Evolutionary conservation across 1,140 invertebrate genomes (phyloP).

Genomic region (Tribolium castaneum): DNA sequence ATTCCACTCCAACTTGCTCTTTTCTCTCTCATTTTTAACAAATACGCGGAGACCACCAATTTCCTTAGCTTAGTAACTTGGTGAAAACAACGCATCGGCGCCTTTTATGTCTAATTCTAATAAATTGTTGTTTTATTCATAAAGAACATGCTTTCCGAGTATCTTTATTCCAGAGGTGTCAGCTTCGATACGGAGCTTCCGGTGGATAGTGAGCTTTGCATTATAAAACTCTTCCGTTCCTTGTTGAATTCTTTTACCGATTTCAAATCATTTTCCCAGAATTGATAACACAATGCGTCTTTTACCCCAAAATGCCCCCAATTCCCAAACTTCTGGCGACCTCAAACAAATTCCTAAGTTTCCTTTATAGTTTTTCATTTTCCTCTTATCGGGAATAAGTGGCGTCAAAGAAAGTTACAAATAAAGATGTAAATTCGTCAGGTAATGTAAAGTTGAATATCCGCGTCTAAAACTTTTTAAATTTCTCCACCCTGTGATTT

Average conservation of each 20-base stretch:
- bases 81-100: neutral
- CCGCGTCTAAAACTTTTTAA: constrained; percentile 23
- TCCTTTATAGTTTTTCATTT: constrained; percentile 2
- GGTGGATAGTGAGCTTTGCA: constrained; percentile 44
- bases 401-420: constrained; percentile 43
- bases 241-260: constrained; percentile 34
- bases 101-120: neutral
- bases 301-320: neutral
- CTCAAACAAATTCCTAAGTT: neutral
- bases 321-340: neutral
- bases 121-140: constrained; percentile 21
- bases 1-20: neutral
- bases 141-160: neutral
- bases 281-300: neutral
- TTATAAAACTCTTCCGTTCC: constrained; percentile 46
- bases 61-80: too few relatives aligned
- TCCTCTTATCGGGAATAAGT: constrained; percentile 21
- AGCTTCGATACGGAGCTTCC: constrained; percentile 42
- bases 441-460: constrained; percentile 19
- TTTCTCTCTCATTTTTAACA: neutral
- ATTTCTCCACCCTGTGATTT: constrained; percentile 39
- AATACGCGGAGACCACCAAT: too few relatives aligned
- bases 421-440: constrained; percentile 50
- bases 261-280: neutral
- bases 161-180: constrained; percentile 33